Evolutionary conservation across 92 coral and sea anemone genomes (phyloP), one percentile per base, ranked within the genome.

Genomic region (Porites cylindrica): DNA sequence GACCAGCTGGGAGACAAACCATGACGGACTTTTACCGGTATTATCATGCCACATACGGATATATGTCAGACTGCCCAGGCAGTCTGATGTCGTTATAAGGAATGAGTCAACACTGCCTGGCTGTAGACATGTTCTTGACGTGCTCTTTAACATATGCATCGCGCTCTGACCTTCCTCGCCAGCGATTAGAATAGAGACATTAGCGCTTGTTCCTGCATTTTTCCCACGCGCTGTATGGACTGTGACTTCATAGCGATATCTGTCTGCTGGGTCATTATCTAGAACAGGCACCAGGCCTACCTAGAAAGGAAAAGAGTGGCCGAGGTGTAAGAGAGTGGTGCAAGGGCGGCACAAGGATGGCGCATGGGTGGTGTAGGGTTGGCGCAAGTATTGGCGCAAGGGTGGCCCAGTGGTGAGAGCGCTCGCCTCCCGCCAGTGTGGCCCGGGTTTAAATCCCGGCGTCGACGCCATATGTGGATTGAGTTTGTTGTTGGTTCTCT

Each of bases 11-110:
- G 98, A 92, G n/a, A 97, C 82, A 18, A 85, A 91, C 98, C 98
- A 95, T 2, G 99, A 91, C 1, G 99, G 96, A 51, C 93, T 88
- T 26, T 81, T 77, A 1, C 99, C 99, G 5, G 96, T 66, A 72
- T 95, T 95, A 76, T 97, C 99, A 75, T 97, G 99, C 99, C 99
- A 97, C 20, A 97, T 81, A 65, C 99, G 93, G 67, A 97, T 85
- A 69, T 90, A 97, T 12, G 88, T 91, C 76, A 97, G 92, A 72
- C 94, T 74, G 8, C 99, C 99, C 1, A 97, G 95, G 73, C 94
- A 87, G 17, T 89, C 88, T 11, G 98, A 83, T 1, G 96, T 91
- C 0, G 99, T 97, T 47, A 95, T 91, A 51, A 97, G 88, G 74
- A 93, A 97, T 4, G 99, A 95, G 74, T 97, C 98, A 6, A 93